A percentile compares a stretch with the other conserved stretches of the same genome.
Evolutionary conservation across 2,797 vertebrate species (phyloP).

Genomic region (Ctenopoma multispine): DNA sequence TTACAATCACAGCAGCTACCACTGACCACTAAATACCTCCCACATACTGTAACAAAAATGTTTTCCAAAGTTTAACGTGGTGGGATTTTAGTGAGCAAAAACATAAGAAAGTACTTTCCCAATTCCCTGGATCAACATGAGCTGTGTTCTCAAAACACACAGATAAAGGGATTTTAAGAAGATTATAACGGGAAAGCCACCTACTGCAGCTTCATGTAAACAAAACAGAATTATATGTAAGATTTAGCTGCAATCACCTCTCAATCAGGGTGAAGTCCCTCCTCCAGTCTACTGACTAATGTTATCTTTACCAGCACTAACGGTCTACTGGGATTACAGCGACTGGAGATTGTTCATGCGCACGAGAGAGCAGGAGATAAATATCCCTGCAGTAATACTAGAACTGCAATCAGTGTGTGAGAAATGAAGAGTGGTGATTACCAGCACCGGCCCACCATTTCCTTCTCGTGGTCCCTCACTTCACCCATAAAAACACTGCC

Average conservation of each 20-base stretch:
- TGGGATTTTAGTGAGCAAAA: neutral
- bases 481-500: slow-evolving; percentile 53
- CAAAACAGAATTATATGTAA: neutral
- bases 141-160: neutral
- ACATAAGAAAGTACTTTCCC: neutral
- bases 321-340: slow-evolving; percentile 16
- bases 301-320: slow-evolving; percentile 19
- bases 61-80: neutral
- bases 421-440: slow-evolving; percentile 57
- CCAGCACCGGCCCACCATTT: slow-evolving; percentile 61
- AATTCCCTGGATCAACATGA: neutral
- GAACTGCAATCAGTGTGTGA: slow-evolving; percentile 52
- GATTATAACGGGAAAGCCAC: slow-evolving; percentile 62
- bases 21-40: neutral
- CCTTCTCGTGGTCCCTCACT: slow-evolving; percentile 68
- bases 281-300: neutral
- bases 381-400: slow-evolving; percentile 25
- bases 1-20: neutral
- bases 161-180: slow-evolving; percentile 26
- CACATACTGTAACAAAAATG: neutral
- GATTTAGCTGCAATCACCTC: slow-evolving; percentile 2
- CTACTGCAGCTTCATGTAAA: slow-evolving; percentile 29
- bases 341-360: slow-evolving; percentile 2
- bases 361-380: neutral
- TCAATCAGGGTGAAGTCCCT: slow-evolving; percentile 8